Conservation (phyloP, 1,140 invertebrate species). For the Dryas iulia region DNA sequence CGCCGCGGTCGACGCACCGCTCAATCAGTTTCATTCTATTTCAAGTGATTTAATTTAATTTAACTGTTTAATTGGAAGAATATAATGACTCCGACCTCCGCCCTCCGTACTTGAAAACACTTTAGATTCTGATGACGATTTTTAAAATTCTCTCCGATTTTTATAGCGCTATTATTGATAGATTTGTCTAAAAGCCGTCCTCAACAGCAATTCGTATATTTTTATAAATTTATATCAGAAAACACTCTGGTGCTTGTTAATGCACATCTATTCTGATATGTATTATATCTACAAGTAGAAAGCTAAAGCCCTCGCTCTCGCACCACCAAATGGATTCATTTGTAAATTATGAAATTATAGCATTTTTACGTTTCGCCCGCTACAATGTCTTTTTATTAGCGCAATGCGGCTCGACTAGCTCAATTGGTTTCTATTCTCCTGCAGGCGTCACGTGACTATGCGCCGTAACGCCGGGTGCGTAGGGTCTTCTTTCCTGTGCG, state of each 20-base stretch:
- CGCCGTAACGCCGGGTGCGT: slow-evolving; percentile 5
- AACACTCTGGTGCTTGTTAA: too few species aligned
- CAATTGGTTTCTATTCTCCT: slow-evolving; percentile 74
- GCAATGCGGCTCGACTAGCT: slow-evolving; percentile 60
- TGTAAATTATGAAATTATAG: slow-evolving; percentile 74
- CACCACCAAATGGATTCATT: slow-evolving; percentile 39
- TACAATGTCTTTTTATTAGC: slow-evolving; percentile 77
- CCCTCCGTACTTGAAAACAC: not conserved
- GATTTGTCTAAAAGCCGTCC: not conserved
- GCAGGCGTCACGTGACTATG: slow-evolving; percentile 15
- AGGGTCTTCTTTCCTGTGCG: slow-evolving; percentile 32
- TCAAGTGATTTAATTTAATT: slow-evolving; percentile 14
- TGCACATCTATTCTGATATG: too few species aligned
- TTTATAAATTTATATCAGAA: too few species aligned
- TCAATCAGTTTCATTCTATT: slow-evolving; percentile 12
- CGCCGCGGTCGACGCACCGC: not conserved
- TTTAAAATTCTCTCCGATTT: not conserved
- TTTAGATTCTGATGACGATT: not conserved
- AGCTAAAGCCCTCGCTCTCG: slow-evolving; percentile 2
- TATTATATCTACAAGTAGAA: too few species aligned
- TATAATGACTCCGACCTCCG: not conserved
- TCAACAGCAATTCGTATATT: too few species aligned
- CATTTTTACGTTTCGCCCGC: slow-evolving; percentile 60
- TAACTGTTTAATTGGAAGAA: slow-evolving; percentile 18
- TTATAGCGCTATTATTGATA: not conserved